These are phyloP conservation scores for Psilopsiagon aymara DNA, from an alignment of 2,113 vertebrate species.

Conservation along the genomic window DNA sequence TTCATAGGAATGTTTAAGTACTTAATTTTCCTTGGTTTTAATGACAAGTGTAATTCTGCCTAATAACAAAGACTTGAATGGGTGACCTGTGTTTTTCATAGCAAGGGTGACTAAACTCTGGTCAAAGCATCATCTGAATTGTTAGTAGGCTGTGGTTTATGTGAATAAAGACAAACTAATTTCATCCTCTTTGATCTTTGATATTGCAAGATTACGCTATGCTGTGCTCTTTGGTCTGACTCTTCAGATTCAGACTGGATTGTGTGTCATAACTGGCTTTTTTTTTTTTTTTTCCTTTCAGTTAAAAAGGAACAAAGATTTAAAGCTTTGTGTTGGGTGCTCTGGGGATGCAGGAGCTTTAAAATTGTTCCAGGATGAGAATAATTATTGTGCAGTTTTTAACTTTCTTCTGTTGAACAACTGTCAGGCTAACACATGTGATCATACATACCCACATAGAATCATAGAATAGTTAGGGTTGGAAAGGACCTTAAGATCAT, in stretches of 20 bases:
- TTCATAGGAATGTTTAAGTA: not conserved
- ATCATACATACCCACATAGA: no score
- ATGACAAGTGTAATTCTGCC: not conserved
- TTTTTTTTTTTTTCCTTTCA: not conserved
- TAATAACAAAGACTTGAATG: not conserved
- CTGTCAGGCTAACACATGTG: not conserved
- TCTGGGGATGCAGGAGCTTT: not conserved
- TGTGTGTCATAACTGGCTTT: not conserved
- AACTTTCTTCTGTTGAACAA: not conserved
- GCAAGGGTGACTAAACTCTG: not conserved
- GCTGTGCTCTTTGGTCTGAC: not conserved
- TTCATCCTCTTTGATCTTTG: not conserved
- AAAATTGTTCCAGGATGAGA: not conserved
- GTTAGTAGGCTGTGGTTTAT: not conserved
- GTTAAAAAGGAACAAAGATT: not conserved
- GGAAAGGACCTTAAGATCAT: no score
- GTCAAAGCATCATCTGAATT: not conserved
- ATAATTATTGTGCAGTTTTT: not conserved
- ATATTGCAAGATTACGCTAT: not conserved
- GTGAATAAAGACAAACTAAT: not conserved
- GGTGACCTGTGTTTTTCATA: not conserved
- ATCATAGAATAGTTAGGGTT: no score
- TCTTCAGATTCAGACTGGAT: not conserved
- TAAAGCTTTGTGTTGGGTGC: not conserved
- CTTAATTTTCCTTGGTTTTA: not conserved